Conservation (phyloP, 2,888 invertebrate genomes). For the Tiliacea citrago region DNA sequence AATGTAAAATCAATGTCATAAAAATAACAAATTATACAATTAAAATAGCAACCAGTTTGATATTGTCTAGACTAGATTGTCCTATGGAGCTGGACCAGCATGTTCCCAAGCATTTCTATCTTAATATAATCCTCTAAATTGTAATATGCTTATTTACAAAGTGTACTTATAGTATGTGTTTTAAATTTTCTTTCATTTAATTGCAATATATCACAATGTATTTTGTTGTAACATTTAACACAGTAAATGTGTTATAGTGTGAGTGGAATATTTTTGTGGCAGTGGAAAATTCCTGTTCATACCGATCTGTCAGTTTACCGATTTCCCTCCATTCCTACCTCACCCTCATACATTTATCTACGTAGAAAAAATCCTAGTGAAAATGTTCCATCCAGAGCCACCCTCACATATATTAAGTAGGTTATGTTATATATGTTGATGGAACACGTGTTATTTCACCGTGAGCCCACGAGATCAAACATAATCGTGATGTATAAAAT, state of each 20-base stretch:
- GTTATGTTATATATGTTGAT: constrained; percentile 64
- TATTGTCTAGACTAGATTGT: no score
- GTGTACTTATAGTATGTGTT: no score
- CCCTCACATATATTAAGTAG: constrained; percentile 68
- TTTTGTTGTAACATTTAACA: no score
- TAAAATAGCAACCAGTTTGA: no score
- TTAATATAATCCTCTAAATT: no score
- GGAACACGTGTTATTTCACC: constrained; percentile 72
- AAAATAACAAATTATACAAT: no score
- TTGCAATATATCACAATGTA: no score
- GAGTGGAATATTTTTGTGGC: constrained; percentile 35
- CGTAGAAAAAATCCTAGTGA: constrained; percentile 65
- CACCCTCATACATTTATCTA: constrained; percentile 63
- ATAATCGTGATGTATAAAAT: constrained; percentile 69
- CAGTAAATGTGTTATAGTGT: neutral
- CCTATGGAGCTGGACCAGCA: no score
- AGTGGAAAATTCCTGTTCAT: constrained; percentile 43
- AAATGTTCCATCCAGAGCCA: constrained; percentile 66
- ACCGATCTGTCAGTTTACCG: constrained; percentile 59
- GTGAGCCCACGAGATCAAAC: constrained; percentile 72
- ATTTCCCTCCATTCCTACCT: constrained; percentile 60
- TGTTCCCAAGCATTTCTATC: no score
- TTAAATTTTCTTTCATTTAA: no score
- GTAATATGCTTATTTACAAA: no score
- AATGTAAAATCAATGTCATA: no score